Percentiles rank a stretch among this genome's conserved stretches.
Conservation (phyloP, 1,140 invertebrate species). For the Drosophila paulistorum region DNA sequence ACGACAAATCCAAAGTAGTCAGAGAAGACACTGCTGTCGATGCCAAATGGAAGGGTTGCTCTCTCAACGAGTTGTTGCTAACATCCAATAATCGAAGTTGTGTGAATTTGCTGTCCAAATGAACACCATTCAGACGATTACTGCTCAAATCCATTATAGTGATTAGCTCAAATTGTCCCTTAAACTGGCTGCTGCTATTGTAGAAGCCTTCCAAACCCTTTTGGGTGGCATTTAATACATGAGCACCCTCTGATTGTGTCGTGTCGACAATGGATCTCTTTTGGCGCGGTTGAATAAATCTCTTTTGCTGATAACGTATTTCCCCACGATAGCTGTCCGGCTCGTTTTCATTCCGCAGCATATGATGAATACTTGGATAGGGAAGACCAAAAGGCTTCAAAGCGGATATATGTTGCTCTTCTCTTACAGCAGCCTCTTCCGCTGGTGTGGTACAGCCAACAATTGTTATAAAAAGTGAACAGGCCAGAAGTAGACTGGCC, state of each 20-base stretch:
- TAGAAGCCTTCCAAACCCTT: slow-evolving; percentile 40
- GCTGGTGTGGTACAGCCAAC: slow-evolving; percentile 21
- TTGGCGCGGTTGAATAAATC: slow-evolving; percentile 36
- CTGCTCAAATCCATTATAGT: slow-evolving; percentile 54
- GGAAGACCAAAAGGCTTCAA: slow-evolving; percentile 49
- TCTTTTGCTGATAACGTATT: slow-evolving; percentile 64
- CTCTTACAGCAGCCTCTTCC: slow-evolving; percentile 37
- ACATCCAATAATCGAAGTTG: slow-evolving; percentile 58
- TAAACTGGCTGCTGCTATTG: slow-evolving; percentile 57
- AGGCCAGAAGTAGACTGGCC: slow-evolving; percentile 27
- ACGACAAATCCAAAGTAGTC: slow-evolving; percentile 83
- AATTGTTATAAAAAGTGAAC: slow-evolving; percentile 30
- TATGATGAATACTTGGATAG: slow-evolving; percentile 69
- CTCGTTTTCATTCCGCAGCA: slow-evolving; percentile 75
- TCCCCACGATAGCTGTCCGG: slow-evolving; percentile 60
- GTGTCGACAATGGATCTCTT: slow-evolving; percentile 26
- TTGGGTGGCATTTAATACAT: slow-evolving; percentile 53
- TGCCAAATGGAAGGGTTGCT: slow-evolving; percentile 30
- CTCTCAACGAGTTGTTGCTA: slow-evolving; percentile 58
- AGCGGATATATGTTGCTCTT: slow-evolving; percentile 44
- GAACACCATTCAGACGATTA: slow-evolving; percentile 46
- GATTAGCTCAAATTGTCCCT: slow-evolving; percentile 55
- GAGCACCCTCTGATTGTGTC: slow-evolving; percentile 13
- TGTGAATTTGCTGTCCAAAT: slow-evolving; percentile 44
- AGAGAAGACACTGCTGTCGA: slow-evolving; percentile 37